A percentile compares a stretch with the other conserved stretches of the same genome.
phyloP scores from a whole-genome alignment of 1,140 invertebrate genomes.

The Amyelois transitella region DNA sequence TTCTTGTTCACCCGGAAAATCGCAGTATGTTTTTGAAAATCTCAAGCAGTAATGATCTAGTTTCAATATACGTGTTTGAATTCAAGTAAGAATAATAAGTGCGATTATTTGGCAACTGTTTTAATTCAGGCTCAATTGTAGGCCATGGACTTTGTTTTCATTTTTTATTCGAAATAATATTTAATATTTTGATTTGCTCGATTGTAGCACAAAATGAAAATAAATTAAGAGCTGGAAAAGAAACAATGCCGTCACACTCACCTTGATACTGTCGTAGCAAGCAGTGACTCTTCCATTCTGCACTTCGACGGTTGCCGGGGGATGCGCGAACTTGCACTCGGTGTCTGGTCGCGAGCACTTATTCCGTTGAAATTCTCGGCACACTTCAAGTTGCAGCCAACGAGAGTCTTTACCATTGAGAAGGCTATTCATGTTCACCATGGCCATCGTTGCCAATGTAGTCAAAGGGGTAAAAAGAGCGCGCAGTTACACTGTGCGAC shows the following conservation, averaged over 20 bases:
- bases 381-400: slow-evolving; percentile 99
- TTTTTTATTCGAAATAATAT: too few relatives aligned
- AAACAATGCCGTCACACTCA: slow-evolving; percentile 73
- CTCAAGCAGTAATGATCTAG: neutral
- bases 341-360: slow-evolving; percentile 99
- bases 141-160: too few relatives aligned
- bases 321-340: slow-evolving; percentile 99
- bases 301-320: slow-evolving; percentile 98
- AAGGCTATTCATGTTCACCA: slow-evolving; percentile 98
- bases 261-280: slow-evolving; percentile 99
- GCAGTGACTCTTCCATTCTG: slow-evolving; percentile 99
- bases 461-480: slow-evolving; percentile 35
- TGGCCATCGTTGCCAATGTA: slow-evolving; percentile 81
- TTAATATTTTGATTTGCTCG: too few relatives aligned
- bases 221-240: neutral
- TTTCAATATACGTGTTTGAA: too few relatives aligned
- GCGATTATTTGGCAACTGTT: too few relatives aligned
- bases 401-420: slow-evolving; percentile 99
- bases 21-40: slow-evolving; percentile 12
- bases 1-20: slow-evolving; percentile 33
- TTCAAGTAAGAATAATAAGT: too few relatives aligned
- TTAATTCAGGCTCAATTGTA: too few relatives aligned
- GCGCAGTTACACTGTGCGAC: slow-evolving; percentile 57
- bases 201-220: neutral
- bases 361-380: slow-evolving; percentile 99